Evolutionary conservation across 2,113 vertebrate genomes (phyloP).

Genomic region (Malurus melanocephalus): DNA sequence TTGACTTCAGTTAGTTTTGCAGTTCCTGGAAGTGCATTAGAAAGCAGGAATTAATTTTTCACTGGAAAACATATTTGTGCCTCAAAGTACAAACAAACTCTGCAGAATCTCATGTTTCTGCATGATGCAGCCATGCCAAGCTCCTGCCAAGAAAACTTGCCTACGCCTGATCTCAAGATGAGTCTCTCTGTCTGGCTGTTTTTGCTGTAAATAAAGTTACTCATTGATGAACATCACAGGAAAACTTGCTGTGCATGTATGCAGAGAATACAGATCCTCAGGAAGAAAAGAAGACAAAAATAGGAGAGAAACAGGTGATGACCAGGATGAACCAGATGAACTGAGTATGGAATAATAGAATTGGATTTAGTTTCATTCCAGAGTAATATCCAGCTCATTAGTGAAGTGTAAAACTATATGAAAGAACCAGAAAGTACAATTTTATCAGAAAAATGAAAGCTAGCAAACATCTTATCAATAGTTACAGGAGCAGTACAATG

Average conservation of each 20-base stretch:
- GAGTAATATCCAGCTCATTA: not conserved
- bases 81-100: conserved; percentile 7
- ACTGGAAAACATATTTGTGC: not conserved
- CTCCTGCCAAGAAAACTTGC: conserved; percentile 32
- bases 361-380: not conserved
- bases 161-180: not conserved
- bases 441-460: not conserved
- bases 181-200: conserved; percentile 25
- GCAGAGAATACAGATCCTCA: not conserved
- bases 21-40: not conserved
- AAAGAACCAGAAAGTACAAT: not conserved
- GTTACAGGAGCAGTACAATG: not conserved
- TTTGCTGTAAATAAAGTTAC: conserved; percentile 25
- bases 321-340: not conserved
- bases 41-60: not conserved
- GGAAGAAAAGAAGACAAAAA: not conserved
- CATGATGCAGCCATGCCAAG: not conserved
- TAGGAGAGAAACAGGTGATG: not conserved
- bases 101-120: not conserved
- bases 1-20: not conserved
- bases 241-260: not conserved
- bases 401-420: not conserved
- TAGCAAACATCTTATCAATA: not conserved
- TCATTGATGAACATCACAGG: not conserved
- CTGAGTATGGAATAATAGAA: not conserved